Evolutionary conservation across 1,140 invertebrate species (phyloP).

Genomic region (Pissodes strobi): DNA sequence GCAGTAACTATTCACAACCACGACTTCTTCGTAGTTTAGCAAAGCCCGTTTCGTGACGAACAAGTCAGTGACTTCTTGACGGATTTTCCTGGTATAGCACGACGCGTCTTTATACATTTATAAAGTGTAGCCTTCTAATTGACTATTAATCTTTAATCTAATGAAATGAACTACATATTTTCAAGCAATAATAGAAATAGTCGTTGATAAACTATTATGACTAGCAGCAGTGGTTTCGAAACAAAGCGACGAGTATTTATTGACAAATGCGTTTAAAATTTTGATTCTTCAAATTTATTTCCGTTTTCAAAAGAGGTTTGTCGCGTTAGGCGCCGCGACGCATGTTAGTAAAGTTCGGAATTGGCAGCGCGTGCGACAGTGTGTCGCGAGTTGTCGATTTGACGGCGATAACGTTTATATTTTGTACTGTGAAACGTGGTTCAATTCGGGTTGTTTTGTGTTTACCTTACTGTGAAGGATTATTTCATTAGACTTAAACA

Average conservation of each 20-base stretch:
- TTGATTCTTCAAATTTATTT: too few species aligned
- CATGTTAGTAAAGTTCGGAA: background rate
- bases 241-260: too few species aligned
- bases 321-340: conserved; percentile 21
- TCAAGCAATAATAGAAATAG: conserved; percentile 8
- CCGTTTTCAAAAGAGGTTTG: conserved; percentile 4
- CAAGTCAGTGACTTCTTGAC: conserved; percentile 27
- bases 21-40: conserved; percentile 27
- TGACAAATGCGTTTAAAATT: too few species aligned
- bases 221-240: too few species aligned
- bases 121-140: too few species aligned
- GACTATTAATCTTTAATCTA: conserved; percentile 17
- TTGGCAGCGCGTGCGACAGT: conserved; percentile 15
- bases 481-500: too few species aligned
- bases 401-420: background rate
- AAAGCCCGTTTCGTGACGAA: conserved; percentile 24
- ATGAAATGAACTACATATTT: conserved; percentile 21
- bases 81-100: conserved; percentile 19
- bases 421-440: too few species aligned
- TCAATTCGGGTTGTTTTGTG: too few species aligned
- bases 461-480: too few species aligned
- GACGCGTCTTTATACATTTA: too few species aligned
- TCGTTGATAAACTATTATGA: conserved; percentile 2
- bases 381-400: background rate
- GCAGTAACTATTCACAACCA: conserved; percentile 13